Conservation (phyloP, 2,113 vertebrate species). For the Notarius quadriscutis region DNA sequence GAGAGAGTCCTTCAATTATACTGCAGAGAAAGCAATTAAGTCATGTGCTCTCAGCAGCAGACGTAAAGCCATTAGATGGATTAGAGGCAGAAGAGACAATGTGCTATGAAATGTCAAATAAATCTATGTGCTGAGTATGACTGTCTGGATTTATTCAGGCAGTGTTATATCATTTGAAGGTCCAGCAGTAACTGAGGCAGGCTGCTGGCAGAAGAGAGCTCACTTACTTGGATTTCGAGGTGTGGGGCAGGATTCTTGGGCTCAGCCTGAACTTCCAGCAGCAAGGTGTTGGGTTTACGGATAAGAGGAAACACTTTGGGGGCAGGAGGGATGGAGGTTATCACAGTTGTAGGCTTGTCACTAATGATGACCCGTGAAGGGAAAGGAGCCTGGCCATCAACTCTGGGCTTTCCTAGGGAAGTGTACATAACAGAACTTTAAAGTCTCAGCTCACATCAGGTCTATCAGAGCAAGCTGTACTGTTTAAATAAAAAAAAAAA, state of each 20-base stretch:
- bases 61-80: background rate
- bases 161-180: background rate
- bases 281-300: slow-evolving; percentile 69
- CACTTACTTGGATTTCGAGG: slow-evolving; percentile 79
- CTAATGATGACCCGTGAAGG: slow-evolving; percentile 64
- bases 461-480: background rate
- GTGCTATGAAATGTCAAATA: slow-evolving; percentile 11
- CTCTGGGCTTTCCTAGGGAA: slow-evolving; percentile 77
- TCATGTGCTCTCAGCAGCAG: background rate
- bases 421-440: background rate
- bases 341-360: slow-evolving; percentile 66
- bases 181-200: slow-evolving; percentile 4
- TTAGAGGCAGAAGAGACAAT: slow-evolving; percentile 9
- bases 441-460: background rate
- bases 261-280: slow-evolving; percentile 72
- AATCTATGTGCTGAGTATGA: background rate
- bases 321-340: slow-evolving; percentile 69
- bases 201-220: background rate
- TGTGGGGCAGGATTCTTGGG: slow-evolving; percentile 70
- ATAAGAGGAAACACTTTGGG: slow-evolving; percentile 56
- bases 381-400: slow-evolving; percentile 60
- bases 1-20: slow-evolving; percentile 24
- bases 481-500: background rate
- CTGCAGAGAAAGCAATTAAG: background rate
- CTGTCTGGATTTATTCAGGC: background rate